A percentile compares a stretch with the other conserved stretches of the same genome.
These are phyloP conservation scores for Meda fulgida DNA, from an alignment of 2,797 vertebrate genomes.

Conservation along the genomic window DNA sequence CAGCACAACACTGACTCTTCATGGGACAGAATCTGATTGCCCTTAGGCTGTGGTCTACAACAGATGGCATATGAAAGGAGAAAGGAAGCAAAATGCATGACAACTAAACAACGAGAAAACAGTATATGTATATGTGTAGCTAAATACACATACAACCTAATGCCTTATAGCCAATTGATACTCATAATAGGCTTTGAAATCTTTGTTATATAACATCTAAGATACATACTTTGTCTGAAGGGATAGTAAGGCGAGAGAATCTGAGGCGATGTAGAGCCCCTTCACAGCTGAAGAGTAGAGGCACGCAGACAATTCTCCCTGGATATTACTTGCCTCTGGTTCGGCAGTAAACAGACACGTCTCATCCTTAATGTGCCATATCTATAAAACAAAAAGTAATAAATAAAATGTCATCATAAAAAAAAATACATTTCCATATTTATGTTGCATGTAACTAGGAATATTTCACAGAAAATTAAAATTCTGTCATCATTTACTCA, in stretches of 20 bases:
- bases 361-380: slow-evolving; percentile 82
- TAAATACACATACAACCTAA: neutral
- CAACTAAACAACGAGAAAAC: neutral
- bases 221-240: slow-evolving; percentile 75
- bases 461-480: neutral
- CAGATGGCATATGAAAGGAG: neutral
- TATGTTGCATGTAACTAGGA: neutral
- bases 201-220: neutral
- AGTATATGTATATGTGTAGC: too few species aligned
- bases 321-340: slow-evolving; percentile 72
- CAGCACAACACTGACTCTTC: slow-evolving; percentile 81
- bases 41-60: slow-evolving; percentile 49
- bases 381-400: slow-evolving; percentile 65
- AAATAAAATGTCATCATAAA: slow-evolving; percentile 20
- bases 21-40: slow-evolving; percentile 74
- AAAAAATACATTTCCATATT: neutral
- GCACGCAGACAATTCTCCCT: slow-evolving; percentile 74
- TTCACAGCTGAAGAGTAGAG: slow-evolving; percentile 68
- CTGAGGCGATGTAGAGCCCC: slow-evolving; percentile 73
- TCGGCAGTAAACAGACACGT: slow-evolving; percentile 76
- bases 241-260: slow-evolving; percentile 71
- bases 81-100: neutral
- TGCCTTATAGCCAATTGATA: neutral
- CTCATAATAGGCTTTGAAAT: neutral
- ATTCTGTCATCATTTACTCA: neutral